A percentile compares a stretch with the other conserved stretches of the same genome.
phyloP scores from a whole-genome alignment of 2,888 invertebrate genomes.

The Andrena hattorfiana region DNA sequence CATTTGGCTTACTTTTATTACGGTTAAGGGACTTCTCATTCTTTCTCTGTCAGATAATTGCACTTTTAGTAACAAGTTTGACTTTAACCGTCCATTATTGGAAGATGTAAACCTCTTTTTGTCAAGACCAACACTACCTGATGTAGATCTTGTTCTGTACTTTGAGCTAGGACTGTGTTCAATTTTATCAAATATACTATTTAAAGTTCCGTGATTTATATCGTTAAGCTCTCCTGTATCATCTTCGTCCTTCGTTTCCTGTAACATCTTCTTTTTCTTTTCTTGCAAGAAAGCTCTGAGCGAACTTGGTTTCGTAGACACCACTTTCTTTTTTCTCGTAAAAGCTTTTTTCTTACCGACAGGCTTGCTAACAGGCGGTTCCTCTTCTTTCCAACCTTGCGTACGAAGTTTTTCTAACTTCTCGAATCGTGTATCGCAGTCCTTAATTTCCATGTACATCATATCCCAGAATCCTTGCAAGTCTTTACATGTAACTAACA shows the following conservation, averaged over 20 bases:
- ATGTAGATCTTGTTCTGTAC: constrained; percentile 31
- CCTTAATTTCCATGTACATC: constrained; percentile 89
- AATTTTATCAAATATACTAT: neutral
- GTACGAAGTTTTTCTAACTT: constrained; percentile 71
- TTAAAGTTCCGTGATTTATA: neutral
- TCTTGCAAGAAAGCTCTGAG: constrained; percentile 72
- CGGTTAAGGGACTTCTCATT: constrained; percentile 70
- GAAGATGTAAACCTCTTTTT: constrained; percentile 12
- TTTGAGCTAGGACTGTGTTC: neutral
- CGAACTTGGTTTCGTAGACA: constrained; percentile 63
- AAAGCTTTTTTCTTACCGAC: constrained; percentile 46
- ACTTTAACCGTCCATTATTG: constrained; percentile 42
- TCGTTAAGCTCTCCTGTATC: neutral
- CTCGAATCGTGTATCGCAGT: constrained; percentile 78
- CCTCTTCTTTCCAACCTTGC: constrained; percentile 85
- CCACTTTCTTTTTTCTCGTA: constrained; percentile 44
- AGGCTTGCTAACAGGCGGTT: constrained; percentile 69
- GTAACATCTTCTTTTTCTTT: constrained; percentile 71
- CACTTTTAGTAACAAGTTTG: constrained; percentile 55
- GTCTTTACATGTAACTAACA: constrained; percentile 89
- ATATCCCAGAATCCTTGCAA: constrained; percentile 96
- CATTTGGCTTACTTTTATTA: constrained; percentile 77
- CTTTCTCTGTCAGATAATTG: constrained; percentile 66
- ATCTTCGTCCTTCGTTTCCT: neutral
- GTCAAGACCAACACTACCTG: neutral